These are phyloP conservation scores for Rhamphomyia laevipes DNA, from an alignment of 2,888 invertebrate genomes.

Conservation along the genomic window DNA sequence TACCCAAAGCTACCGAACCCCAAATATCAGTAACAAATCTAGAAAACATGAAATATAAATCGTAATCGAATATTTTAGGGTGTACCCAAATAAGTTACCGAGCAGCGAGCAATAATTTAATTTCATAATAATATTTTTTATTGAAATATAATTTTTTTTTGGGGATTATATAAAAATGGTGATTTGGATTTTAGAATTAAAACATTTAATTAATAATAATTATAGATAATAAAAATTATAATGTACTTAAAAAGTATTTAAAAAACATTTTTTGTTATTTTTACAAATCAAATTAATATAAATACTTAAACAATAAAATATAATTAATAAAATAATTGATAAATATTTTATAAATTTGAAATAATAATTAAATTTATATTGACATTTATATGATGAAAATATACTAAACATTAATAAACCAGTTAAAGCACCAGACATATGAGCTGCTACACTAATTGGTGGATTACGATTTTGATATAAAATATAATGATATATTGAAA, in stretches of 20 bases:
- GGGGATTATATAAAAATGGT: too few species aligned
- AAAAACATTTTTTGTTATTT: neutral
- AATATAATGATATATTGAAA: slow-evolving; percentile 39
- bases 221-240: neutral
- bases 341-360: neutral
- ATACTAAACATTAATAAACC: slow-evolving; percentile 48
- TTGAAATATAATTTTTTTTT: too few species aligned
- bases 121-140: too few species aligned
- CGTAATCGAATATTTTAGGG: too few species aligned
- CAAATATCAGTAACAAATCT: too few species aligned
- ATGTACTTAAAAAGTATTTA: slow-evolving; percentile 24
- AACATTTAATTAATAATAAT: too few species aligned
- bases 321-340: neutral
- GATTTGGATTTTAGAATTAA: too few species aligned
- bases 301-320: neutral
- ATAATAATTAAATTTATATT: neutral
- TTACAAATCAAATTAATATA: neutral
- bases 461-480: slow-evolving; percentile 36
- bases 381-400: slow-evolving; percentile 14
- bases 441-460: slow-evolving; percentile 58
- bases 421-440: slow-evolving; percentile 53
- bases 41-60: too few species aligned
- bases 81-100: too few species aligned
- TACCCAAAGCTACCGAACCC: too few species aligned
- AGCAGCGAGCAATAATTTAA: too few species aligned